Percentiles rank a stretch among this genome's conserved stretches.
These are phyloP conservation scores for Oscheius sp. DNA, from an alignment of 2,888 invertebrate genomes.

Conservation along the genomic window DNA sequence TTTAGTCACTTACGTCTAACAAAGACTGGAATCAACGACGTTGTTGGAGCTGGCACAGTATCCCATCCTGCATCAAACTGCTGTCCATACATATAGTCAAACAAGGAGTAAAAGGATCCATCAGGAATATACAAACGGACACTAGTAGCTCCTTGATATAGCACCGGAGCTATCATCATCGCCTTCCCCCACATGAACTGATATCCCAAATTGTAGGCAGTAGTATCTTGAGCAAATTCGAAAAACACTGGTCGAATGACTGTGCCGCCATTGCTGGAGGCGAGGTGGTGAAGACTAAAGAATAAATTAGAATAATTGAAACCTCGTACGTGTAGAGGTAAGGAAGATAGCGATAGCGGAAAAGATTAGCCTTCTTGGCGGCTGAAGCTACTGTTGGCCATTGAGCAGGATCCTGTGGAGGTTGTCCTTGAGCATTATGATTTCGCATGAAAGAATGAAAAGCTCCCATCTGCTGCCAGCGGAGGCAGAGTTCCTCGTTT, in stretches of 20 bases:
- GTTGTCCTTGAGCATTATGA: constrained; percentile 60
- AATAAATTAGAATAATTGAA: neutral
- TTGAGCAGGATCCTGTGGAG: constrained; percentile 64
- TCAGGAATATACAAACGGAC: constrained; percentile 70
- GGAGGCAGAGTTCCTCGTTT: constrained; percentile 75
- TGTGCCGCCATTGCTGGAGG: constrained; percentile 57
- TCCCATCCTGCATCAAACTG: constrained; percentile 36
- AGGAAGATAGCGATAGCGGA: constrained; percentile 65
- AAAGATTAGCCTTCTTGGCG: constrained; percentile 61
- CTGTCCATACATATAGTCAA: constrained; percentile 47
- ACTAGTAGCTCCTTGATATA: constrained; percentile 42
- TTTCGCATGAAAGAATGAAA: constrained; percentile 68
- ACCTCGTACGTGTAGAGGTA: constrained; percentile 58
- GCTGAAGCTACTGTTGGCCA: constrained; percentile 67
- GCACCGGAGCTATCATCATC: constrained; percentile 52
- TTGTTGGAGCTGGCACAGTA: constrained; percentile 56
- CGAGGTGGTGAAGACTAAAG: constrained; percentile 57
- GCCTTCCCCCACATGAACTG: constrained; percentile 67
- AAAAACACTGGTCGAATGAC: constrained; percentile 65
- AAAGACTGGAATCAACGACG: constrained; percentile 59
- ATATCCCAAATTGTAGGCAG: constrained; percentile 52
- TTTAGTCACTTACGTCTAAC: constrained; percentile 54
- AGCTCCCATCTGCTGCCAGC: constrained; percentile 75
- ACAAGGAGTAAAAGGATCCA: constrained; percentile 69
- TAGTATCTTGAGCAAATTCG: constrained; percentile 58